Base-by-base conservation (phyloP, 2,113 vertebrate species). In the Neolamprologus fasciatus region DNA sequence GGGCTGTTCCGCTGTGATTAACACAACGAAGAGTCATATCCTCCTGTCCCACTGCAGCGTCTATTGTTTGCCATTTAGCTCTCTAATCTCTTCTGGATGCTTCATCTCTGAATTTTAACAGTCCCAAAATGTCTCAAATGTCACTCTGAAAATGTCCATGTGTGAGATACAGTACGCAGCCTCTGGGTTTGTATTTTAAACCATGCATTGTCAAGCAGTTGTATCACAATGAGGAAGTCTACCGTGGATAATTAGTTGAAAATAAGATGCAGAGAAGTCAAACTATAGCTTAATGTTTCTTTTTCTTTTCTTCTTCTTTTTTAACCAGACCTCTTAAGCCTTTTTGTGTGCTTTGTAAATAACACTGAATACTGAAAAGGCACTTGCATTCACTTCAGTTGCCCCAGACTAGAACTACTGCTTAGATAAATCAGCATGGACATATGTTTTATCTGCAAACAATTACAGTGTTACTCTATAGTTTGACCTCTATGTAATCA, bases 1-100 rank as follows among this genome's bases (percentile, higher is more conserved):
- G 89, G 89, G 89, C 91, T 92, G 91, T 89, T 93, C 93, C 87
- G 82, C 92, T 87, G 93, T 96, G 94, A 96, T 95, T 96, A 96
- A 95, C 94, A 94, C 94, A 93, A 94, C 91, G 92, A 95, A 93
- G 90, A 89, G 93, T 93, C 92, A 89, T 89, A 93, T 90, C 89
- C 94, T 95, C 87, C 91, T 91, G 92, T 92, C 89, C 91, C 84
- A 33, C 93, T 90, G 91, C 89, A 91, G 84, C 26, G 8, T 87
- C 91, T 85, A 92, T 94, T 95, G 92, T 94, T 92, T 94, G 90
- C 89, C 90, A 92, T 92, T 95, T 82, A 93, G 91, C 87, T 89
- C 71, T 13, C 89, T 92, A 89, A 95, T 90, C 94, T 95, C 91
- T 68, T 88, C 89, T 89, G 94, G 89, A 89, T 92, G 94, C 85